Base-by-base conservation (phyloP, 2,797 vertebrate species). In the Steatocranus sp. region DNA sequence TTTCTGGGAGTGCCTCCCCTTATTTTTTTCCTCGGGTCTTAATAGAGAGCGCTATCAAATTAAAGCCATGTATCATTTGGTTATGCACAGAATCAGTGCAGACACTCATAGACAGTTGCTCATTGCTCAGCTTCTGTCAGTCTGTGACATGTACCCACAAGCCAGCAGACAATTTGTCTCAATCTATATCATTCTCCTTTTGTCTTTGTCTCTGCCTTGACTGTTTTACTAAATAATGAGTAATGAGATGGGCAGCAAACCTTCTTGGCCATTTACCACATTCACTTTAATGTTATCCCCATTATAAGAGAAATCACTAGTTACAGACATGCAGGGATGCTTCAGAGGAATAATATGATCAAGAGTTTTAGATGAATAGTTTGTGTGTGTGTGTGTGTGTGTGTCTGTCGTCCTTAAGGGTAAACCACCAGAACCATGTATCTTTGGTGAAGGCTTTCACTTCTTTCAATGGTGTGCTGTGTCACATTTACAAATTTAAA, bases 51-150 rank as follows among this genome's bases (percentile, higher is more conserved):
- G 74, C 85, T 68, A 86, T 90, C 79, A 92, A 94, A 96, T 96
- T 94, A 94, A 95, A 95, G 89, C 85, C 79, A 92, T 96, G 89
- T 89, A 94, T 96, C 94, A 95, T 91, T 91, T 56, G 73, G 79
- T 92, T 90, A 86, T 86, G 82, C 74, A 73, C 84, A 61, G 75
- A 87, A 87, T 83, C 84, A 68, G 82, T 89, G 51, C 83, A 53
- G 76, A 83, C 87, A 32, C 81, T 76, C 66, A 17, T 50, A 58
- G 75, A 83, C 68, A 85, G 58, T 86, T 88, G 85, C 78, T 79
- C 82, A 84, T 91, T 86, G 73, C 76, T 91, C 85, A 91, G 43
- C 83, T 82, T 86, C 32, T 78, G 50, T 30, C 58, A 75, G 74
- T 58, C 75, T 30, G 32, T 83, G 81, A 83, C 86, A 85, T 68